Evolutionary conservation across 2,888 invertebrate genomes (phyloP).

Genomic region (Ichneumon xanthorius): DNA sequence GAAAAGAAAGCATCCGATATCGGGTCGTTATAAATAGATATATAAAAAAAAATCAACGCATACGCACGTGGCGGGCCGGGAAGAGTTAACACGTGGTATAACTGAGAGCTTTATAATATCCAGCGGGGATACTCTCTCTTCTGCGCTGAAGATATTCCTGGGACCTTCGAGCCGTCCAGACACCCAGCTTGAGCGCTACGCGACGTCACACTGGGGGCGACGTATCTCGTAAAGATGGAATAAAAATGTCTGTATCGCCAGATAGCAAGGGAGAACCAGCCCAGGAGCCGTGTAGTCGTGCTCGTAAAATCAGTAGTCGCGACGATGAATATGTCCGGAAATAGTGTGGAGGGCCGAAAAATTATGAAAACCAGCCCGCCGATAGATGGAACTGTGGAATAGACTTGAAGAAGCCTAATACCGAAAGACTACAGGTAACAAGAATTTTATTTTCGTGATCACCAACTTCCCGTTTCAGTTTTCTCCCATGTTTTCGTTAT

Average conservation of each 20-base stretch:
- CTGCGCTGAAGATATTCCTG: slow-evolving; percentile 1
- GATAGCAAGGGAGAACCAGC: slow-evolving; percentile 16
- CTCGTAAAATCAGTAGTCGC: slow-evolving; percentile 37
- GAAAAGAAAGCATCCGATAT: background rate
- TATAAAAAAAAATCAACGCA: background rate
- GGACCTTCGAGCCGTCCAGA: slow-evolving; percentile 12
- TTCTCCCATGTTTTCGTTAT: no score
- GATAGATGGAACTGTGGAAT: no score
- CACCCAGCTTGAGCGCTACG: slow-evolving; percentile 1
- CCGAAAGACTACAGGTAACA: no score
- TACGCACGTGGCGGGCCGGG: background rate
- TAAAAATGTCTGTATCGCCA: slow-evolving; percentile 37
- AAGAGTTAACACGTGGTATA: slow-evolving; percentile 18
- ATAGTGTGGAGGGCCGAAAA: slow-evolving; percentile 16
- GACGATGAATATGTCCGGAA: slow-evolving; percentile 12
- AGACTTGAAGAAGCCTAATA: no score
- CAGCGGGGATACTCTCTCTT: slow-evolving; percentile 13
- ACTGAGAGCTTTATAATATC: slow-evolving; percentile 14
- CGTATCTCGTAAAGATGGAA: slow-evolving; percentile 42
- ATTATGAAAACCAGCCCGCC: slow-evolving; percentile 1
- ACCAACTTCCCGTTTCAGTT: no score
- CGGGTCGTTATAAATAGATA: slow-evolving; percentile 1
- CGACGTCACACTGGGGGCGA: slow-evolving; percentile 22
- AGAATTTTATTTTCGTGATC: no score
- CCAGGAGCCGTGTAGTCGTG: slow-evolving; percentile 2